Base-by-base conservation (phyloP, 2,888 invertebrate species). In the Mylabris sibirica region DNA sequence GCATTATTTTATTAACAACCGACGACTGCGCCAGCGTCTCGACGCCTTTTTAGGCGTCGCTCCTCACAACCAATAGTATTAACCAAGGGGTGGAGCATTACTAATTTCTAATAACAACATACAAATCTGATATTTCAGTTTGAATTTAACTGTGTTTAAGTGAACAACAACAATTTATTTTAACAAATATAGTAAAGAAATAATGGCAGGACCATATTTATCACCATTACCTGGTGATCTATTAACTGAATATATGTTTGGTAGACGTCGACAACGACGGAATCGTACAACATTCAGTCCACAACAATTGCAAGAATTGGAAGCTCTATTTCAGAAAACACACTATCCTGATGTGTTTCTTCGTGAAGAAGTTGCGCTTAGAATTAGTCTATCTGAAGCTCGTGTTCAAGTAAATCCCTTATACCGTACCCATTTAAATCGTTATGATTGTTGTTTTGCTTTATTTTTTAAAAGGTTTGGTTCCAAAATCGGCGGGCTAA, bases 241-340 rank as follows among this genome's bases (percentile, higher is more conserved):
- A n/a, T 88, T 96, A 61, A 95, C 95, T 17, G 96, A 96, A 84
- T 96, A 96, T 80, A 95, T 96, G 95, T 96, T 96, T 82, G 96
- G 96, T 11, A 88, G 96, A 75, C 89, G 96, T 71, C 88, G 96
- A 76, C 92, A 97, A 89, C 89, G 97, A 70, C 89, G 97, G 71
- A 97, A 97, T 85, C 88, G 97, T 38, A 97, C 97, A 9, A 97
- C 97, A 0, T 97, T 97, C 84, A 96, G 96, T 34, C 96, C 97
- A 1, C 96, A 96, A 83, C 97, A 97, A 85, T 87, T 97, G 61
- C 94, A 95, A 81, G 96, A 97, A 81, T 85, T 97, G 79, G 97
- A 97, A 83, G 92, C 95, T 0, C 88, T 97, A 24, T 97, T 97
- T 85, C 95, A 96, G 84, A 95, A 96, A 85, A 97, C 97, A 0